Conservation (phyloP, 2,888 invertebrate genomes). For the Tipula confusa region DNA sequence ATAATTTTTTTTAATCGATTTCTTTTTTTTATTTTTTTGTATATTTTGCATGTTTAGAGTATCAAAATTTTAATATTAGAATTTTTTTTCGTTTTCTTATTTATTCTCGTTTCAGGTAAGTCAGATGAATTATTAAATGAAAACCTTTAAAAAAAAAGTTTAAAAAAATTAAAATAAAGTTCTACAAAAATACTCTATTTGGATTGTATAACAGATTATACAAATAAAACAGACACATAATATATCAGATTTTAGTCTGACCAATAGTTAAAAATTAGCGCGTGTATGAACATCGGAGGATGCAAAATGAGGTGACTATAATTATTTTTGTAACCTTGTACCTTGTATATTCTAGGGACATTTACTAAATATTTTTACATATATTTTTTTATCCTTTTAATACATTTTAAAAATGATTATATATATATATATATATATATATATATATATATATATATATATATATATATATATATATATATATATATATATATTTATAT, state of each 20-base stretch:
- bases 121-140: background rate
- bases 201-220: background rate
- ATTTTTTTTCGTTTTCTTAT: background rate
- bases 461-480: no score
- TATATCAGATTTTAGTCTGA: background rate
- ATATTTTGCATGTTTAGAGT: constrained; percentile 12
- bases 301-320: constrained; percentile 5
- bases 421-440: no score
- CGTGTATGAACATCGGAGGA: background rate
- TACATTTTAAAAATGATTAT: no score
- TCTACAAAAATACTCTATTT: background rate
- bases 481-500: no score
- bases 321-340: no score
- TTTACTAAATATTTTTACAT: no score
- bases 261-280: background rate
- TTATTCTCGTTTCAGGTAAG: background rate
- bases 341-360: no score
- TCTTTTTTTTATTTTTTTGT: no score
- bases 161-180: no score
- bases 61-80: background rate
- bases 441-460: no score
- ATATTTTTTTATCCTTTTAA: no score
- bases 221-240: background rate
- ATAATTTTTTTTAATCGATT: no score
- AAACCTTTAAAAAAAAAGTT: background rate